Percentiles rank a stretch among this genome's conserved stretches.
phyloP scores from a whole-genome alignment of 2,888 invertebrate species.

The Brachypterus glaber region DNA sequence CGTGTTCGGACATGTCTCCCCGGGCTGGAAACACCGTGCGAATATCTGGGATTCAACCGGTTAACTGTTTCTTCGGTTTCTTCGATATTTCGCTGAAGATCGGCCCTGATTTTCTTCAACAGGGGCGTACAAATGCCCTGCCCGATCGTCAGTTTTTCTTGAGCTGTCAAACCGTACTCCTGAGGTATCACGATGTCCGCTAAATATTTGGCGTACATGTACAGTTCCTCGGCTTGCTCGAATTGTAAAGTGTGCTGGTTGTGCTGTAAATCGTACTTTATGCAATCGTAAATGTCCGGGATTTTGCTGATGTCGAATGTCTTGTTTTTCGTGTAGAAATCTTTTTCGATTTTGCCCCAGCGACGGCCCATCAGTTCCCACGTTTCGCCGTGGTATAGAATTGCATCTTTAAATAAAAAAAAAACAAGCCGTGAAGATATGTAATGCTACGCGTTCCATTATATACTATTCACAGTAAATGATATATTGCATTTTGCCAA shows the following conservation, averaged over 20 bases:
- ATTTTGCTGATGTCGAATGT: conserved; percentile 97
- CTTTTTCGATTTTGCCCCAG: conserved; percentile 97
- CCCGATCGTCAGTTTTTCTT: conserved; percentile 93
- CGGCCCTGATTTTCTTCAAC: conserved; percentile 88
- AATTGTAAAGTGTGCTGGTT: conserved; percentile 93
- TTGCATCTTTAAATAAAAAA: conserved; percentile 55
- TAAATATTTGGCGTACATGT: conserved; percentile 91
- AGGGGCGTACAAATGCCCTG: conserved; percentile 96
- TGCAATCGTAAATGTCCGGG: conserved; percentile 98
- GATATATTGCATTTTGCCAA: too few relatives aligned
- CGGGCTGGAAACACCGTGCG: conserved; percentile 95
- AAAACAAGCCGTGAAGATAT: too few relatives aligned
- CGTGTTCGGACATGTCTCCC: conserved; percentile 95
- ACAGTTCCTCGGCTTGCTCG: conserved; percentile 84
- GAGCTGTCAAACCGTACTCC: conserved; percentile 93
- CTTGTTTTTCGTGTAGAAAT: conserved; percentile 88
- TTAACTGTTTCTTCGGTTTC: conserved; percentile 92
- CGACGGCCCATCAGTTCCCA: conserved; percentile 97
- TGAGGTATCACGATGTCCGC: conserved; percentile 97
- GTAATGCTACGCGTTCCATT: too few relatives aligned
- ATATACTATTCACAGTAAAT: too few relatives aligned
- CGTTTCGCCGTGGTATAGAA: conserved; percentile 94
- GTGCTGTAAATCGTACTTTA: conserved; percentile 97
- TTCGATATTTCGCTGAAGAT: conserved; percentile 87
- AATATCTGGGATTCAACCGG: conserved; percentile 92